These are phyloP conservation scores for Scatophagus argus DNA, from an alignment of 2,113 vertebrate genomes.

Conservation along the genomic window DNA sequence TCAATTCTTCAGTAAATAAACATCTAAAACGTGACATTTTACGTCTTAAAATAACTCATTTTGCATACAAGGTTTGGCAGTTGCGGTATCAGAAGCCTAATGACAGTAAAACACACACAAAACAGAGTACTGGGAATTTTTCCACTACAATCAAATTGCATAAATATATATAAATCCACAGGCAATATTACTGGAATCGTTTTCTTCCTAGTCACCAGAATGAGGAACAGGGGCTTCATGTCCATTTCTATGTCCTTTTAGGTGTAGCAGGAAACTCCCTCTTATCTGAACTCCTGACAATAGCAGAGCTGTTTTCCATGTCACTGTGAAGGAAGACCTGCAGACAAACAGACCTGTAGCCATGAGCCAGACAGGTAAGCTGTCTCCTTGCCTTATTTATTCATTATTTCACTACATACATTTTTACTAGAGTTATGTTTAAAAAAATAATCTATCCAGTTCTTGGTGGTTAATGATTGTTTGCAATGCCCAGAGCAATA, in stretches of 20 bases:
- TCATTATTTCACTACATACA: background rate
- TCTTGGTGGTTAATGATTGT: background rate
- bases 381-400: background rate
- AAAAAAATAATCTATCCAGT: constrained; percentile 7
- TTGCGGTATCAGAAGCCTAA: background rate
- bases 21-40: background rate
- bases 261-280: constrained; percentile 62
- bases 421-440: constrained; percentile 1
- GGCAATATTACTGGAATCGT: background rate
- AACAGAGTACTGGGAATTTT: background rate
- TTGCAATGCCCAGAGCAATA: constrained; percentile 9
- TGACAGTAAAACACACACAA: background rate
- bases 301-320: constrained; percentile 33
- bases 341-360: constrained; percentile 39
- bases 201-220: background rate
- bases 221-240: background rate
- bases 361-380: constrained; percentile 72
- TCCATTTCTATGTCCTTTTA: constrained; percentile 20
- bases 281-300: constrained; percentile 65
- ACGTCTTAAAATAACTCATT: background rate
- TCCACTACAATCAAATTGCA: background rate
- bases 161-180: background rate
- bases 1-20: background rate
- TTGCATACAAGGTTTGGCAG: background rate
- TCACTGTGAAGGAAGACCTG: constrained; percentile 32